These are phyloP conservation scores for Halocynthia roretzi DNA, from an alignment of 23 tunicate genomes.

Conservation along the genomic window DNA sequence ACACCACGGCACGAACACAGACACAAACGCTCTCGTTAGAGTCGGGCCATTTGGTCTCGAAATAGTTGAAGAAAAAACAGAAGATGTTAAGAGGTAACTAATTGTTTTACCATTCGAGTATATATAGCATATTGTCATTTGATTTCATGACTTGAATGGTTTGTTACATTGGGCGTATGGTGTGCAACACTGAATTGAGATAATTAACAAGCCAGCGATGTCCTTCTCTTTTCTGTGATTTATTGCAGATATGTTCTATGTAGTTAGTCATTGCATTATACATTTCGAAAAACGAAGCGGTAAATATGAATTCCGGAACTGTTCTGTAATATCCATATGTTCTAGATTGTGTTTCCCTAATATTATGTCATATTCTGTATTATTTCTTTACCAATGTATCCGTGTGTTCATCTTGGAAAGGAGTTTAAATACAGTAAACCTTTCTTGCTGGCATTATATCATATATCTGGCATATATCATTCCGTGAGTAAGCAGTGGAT, in stretches of 20 bases:
- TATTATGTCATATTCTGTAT: too few relatives aligned
- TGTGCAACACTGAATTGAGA: neutral
- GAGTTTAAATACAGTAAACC: too few relatives aligned
- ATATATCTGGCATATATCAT: too few relatives aligned
- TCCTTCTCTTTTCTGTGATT: too few relatives aligned
- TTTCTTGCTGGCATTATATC: too few relatives aligned
- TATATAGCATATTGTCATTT: neutral
- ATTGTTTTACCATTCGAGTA: neutral
- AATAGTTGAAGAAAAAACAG: constrained; percentile 35
- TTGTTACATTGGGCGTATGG: neutral
- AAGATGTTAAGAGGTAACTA: constrained; percentile 33
- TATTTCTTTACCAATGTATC: too few relatives aligned
- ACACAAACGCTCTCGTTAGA: constrained; percentile 22
- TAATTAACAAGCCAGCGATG: too few relatives aligned
- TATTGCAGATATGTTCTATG: too few relatives aligned
- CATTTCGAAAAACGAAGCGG: neutral
- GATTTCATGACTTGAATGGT: neutral
- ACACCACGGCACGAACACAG: neutral
- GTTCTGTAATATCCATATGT: neutral
- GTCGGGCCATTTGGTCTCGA: constrained; percentile 62
- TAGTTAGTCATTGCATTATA: too few relatives aligned
- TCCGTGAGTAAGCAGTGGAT: too few relatives aligned
- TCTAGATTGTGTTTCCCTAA: too few relatives aligned
- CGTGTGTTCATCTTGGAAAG: too few relatives aligned
- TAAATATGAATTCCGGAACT: neutral